These are phyloP conservation scores for Oscheius sp. DNA, from an alignment of 2,888 invertebrate species.

Conservation along the genomic window DNA sequence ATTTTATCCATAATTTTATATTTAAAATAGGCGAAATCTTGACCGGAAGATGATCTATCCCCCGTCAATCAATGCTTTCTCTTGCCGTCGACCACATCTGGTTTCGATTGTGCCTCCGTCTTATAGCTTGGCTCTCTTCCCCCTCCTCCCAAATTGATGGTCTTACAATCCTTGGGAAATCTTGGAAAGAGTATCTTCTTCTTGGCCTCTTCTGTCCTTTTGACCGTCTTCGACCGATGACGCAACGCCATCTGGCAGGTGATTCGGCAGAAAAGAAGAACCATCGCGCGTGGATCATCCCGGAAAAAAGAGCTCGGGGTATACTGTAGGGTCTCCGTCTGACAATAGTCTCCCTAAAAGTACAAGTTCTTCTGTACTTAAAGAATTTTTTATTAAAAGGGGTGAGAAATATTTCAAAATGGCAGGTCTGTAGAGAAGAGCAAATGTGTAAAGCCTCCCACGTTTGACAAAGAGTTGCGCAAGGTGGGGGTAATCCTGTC, in stretches of 20 bases:
- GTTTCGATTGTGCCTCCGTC: slow-evolving; percentile 19
- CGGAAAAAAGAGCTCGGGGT: no score
- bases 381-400: no score
- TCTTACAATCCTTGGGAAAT: slow-evolving; percentile 6
- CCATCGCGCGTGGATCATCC: no score
- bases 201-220: background rate
- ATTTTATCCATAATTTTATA: background rate
- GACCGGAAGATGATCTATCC: slow-evolving; percentile 15
- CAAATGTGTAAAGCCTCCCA: no score
- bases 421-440: no score
- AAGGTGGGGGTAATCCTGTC: background rate
- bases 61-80: slow-evolving; percentile 24
- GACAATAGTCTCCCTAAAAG: no score
- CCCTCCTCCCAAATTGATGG: slow-evolving; percentile 27
- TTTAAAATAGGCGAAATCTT: background rate
- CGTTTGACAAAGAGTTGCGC: background rate
- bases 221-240: slow-evolving; percentile 10
- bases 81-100: slow-evolving; percentile 19
- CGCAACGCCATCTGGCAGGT: slow-evolving; percentile 24
- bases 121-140: slow-evolving; percentile 17
- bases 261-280: background rate
- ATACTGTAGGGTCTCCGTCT: no score
- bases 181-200: background rate
- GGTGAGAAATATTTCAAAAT: no score
- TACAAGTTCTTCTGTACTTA: no score